These are phyloP conservation scores for Dysdera silvatica DNA, from an alignment of 1,140 invertebrate genomes.

Conservation along the genomic window DNA sequence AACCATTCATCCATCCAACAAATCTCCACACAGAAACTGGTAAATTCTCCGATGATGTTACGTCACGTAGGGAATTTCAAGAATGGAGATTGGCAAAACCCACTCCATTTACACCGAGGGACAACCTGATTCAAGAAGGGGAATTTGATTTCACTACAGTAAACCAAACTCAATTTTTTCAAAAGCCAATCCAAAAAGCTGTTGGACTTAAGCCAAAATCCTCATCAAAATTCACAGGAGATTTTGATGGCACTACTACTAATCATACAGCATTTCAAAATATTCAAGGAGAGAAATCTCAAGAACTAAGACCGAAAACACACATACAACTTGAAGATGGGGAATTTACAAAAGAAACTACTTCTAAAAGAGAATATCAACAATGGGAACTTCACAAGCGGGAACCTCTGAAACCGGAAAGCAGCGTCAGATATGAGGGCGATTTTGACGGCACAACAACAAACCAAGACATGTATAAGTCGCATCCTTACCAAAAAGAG, in stretches of 20 bases:
- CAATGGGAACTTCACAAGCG: slow-evolving; percentile 39
- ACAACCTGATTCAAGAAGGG: not conserved
- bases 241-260: slow-evolving; percentile 5
- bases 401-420: slow-evolving; percentile 22
- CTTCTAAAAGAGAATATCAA: slow-evolving; percentile 42
- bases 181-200: not conserved
- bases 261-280: not conserved
- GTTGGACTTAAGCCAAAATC: not conserved
- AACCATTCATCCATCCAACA: slow-evolving; percentile 1
- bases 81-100: not conserved
- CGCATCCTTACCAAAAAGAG: not conserved
- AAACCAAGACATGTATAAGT: slow-evolving; percentile 14
- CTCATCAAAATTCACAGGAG: not conserved
- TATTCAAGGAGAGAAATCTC: not conserved
- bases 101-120: slow-evolving; percentile 38
- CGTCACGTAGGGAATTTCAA: not conserved
- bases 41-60: not conserved
- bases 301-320: slow-evolving; percentile 13
- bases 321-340: slow-evolving; percentile 19
- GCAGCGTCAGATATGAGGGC: slow-evolving; percentile 16
- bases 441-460: slow-evolving; percentile 23
- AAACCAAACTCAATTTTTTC: not conserved
- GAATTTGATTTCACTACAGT: not conserved
- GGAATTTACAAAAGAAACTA: slow-evolving; percentile 42
- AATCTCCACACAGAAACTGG: not conserved